Percentiles rank a stretch among this genome's conserved stretches.
Evolutionary conservation across 2,113 vertebrate genomes (phyloP).

Genomic region (Ascaphus truei): DNA sequence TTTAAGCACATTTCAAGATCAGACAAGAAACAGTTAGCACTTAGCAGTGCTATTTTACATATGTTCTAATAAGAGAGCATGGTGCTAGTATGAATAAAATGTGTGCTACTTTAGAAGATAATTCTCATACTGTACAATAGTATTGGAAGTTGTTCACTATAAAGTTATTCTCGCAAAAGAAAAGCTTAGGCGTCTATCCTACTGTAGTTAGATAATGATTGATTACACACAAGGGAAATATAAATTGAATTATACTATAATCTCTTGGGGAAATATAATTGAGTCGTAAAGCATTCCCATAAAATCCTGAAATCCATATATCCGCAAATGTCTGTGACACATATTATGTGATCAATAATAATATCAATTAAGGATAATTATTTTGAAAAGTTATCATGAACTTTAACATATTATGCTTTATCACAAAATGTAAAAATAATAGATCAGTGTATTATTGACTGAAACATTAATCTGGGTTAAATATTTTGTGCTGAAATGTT

Average conservation of each 20-base stretch:
- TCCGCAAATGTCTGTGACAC: slow-evolving; percentile 53
- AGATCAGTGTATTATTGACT: background rate
- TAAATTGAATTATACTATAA: slow-evolving; percentile 67
- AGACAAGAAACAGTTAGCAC: background rate
- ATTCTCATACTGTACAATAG: slow-evolving; percentile 1
- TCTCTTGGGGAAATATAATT: slow-evolving; percentile 70
- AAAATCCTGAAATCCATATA: slow-evolving; percentile 56
- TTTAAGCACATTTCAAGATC: background rate
- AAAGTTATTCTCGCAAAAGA: slow-evolving; percentile 50
- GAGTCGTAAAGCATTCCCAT: slow-evolving; percentile 62
- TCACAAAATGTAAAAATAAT: slow-evolving; percentile 14
- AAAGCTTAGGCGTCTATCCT: slow-evolving; percentile 48
- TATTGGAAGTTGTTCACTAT: slow-evolving; percentile 44
- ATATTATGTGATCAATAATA: slow-evolving; percentile 66
- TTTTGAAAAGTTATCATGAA: slow-evolving; percentile 53
- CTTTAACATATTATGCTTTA: slow-evolving; percentile 48
- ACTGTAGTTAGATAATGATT: slow-evolving; percentile 57
- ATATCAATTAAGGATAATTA: slow-evolving; percentile 70
- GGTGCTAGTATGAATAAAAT: background rate
- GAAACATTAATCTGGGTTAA: background rate
- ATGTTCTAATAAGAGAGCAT: background rate
- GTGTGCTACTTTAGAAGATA: slow-evolving; percentile 16
- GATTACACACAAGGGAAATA: slow-evolving; percentile 64
- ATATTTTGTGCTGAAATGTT: too few species aligned
- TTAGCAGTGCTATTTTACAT: background rate